Conservation (phyloP, 2,888 invertebrate genomes). For the Rhingia campestris region DNA sequence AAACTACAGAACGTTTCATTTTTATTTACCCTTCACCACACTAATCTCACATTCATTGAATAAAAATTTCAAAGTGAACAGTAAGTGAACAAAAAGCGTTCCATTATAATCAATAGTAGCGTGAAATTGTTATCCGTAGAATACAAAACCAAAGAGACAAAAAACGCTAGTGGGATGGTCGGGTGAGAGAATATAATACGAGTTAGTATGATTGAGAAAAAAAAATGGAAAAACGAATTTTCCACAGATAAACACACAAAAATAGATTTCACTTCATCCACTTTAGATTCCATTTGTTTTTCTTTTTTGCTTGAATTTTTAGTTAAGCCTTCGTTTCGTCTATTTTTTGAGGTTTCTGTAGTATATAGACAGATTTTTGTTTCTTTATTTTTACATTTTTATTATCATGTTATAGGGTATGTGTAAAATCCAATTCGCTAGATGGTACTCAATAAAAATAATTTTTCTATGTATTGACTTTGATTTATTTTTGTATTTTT, state of each 20-base stretch:
- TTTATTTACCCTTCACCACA: not conserved
- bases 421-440: not conserved
- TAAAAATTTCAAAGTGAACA: slow-evolving; percentile 39
- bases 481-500: slow-evolving; percentile 1
- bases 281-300: slow-evolving; percentile 4
- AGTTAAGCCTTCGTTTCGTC: slow-evolving; percentile 20
- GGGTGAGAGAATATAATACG: not conserved
- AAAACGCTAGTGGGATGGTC: not conserved
- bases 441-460: no score
- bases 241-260: slow-evolving; percentile 47
- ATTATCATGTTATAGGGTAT: slow-evolving; percentile 1
- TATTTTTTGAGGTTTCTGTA: slow-evolving; percentile 5
- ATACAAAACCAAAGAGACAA: slow-evolving; percentile 4
- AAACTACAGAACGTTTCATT: not conserved
- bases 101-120: slow-evolving; percentile 47
- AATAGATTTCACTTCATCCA: slow-evolving; percentile 41
- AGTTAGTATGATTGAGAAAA: not conserved
- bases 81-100: slow-evolving; percentile 44
- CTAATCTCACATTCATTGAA: slow-evolving; percentile 41
- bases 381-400: slow-evolving; percentile 10
- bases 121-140: slow-evolving; percentile 53
- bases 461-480: no score
- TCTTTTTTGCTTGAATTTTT: not conserved
- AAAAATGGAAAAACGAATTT: slow-evolving; percentile 23
- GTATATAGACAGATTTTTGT: slow-evolving; percentile 20